phyloP scores from a whole-genome alignment of 2,888 invertebrate genomes.

The Ceriagrion tenellum region DNA sequence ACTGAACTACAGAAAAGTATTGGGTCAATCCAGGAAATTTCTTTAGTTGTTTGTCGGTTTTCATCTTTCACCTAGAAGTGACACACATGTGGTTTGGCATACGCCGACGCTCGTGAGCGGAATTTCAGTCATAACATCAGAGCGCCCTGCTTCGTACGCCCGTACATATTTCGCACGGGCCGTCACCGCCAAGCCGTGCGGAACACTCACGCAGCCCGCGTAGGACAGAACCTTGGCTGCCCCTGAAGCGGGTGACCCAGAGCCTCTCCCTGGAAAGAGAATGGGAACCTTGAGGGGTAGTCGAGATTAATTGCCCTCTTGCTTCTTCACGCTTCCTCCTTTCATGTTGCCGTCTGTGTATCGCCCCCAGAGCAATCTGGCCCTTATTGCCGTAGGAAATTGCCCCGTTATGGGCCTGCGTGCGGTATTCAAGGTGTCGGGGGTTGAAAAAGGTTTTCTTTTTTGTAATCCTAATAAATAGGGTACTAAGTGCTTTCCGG shows the following conservation, averaged over 20 bases:
- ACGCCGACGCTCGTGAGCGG: too few species aligned
- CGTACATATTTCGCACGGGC: not conserved
- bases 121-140: too few species aligned
- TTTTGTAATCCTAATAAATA: not conserved
- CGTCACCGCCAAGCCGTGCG: not conserved
- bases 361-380: not conserved
- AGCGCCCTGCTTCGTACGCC: too few species aligned
- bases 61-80: too few species aligned
- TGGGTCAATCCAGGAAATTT: too few species aligned
- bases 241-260: not conserved
- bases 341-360: constrained; percentile 4
- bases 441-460: not conserved
- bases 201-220: not conserved
- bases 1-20: too few species aligned
- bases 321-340: not conserved
- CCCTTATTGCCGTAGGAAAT: not conserved
- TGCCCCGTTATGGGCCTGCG: constrained; percentile 7
- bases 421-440: not conserved
- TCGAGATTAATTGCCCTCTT: not conserved
- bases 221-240: not conserved
- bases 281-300: not conserved
- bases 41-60: too few species aligned
- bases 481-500: constrained; percentile 10
- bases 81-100: too few species aligned
- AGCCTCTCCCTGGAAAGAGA: not conserved